Evolutionary conservation across 2,113 vertebrate species (phyloP).

Genomic region (Monopterus albus): DNA sequence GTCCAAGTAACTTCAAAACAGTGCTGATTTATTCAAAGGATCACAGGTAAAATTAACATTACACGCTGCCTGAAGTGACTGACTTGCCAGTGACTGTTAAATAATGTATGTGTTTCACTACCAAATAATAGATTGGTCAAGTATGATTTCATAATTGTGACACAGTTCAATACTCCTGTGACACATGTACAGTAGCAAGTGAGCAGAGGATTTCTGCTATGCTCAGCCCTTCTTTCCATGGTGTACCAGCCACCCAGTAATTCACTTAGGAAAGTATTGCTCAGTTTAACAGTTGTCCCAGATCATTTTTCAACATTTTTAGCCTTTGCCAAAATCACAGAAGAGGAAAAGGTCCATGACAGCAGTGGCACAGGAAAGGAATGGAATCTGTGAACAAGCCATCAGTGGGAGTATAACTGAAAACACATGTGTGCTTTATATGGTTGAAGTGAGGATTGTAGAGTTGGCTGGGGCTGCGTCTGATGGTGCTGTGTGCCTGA

Average conservation of each 20-base stretch:
- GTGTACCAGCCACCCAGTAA: not conserved
- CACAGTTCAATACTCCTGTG: slow-evolving; percentile 12
- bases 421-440: slow-evolving; percentile 68
- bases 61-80: too few species aligned
- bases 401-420: slow-evolving; percentile 49
- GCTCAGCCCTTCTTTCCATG: slow-evolving; percentile 22
- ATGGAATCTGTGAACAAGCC: slow-evolving; percentile 47
- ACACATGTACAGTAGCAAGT: slow-evolving; percentile 39
- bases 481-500: not conserved
- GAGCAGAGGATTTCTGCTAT: slow-evolving; percentile 19
- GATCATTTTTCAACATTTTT: slow-evolving; percentile 13
- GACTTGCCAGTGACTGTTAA: too few species aligned
- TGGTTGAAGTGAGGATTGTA: slow-evolving; percentile 15
- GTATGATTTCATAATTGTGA: not conserved
- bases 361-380: slow-evolving; percentile 13
- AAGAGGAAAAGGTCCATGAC: slow-evolving; percentile 20
- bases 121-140: slow-evolving; percentile 1
- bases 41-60: too few species aligned
- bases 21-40: too few species aligned
- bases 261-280: slow-evolving; percentile 46
- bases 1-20: too few species aligned
- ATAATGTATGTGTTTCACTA: slow-evolving; percentile 35
- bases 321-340: slow-evolving; percentile 34
- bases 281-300: slow-evolving; percentile 11
- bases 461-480: slow-evolving; percentile 2